These are phyloP conservation scores for Nesogale talazaci DNA, from an alignment of 2,113 vertebrate genomes.

Conservation along the genomic window DNA sequence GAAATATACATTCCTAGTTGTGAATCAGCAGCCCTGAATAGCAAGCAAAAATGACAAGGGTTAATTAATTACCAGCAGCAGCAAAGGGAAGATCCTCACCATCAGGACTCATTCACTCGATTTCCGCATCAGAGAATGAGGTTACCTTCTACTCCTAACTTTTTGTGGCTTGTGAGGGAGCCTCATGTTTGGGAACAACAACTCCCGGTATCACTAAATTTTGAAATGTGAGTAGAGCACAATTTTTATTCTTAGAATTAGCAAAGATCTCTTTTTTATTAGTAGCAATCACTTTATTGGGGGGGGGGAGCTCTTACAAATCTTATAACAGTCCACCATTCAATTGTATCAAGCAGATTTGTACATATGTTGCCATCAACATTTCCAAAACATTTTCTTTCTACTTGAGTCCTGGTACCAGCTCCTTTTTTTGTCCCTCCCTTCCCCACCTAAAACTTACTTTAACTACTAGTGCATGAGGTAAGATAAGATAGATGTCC, in stretches of 20 bases:
- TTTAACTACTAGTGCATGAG: neutral
- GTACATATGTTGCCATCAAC: too few species aligned
- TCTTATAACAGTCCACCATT: too few species aligned
- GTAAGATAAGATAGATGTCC: neutral
- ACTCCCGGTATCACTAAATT: neutral
- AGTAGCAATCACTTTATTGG: too few species aligned
- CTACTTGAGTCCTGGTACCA: too few species aligned
- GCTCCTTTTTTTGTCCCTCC: too few species aligned
- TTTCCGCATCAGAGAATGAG: neutral
- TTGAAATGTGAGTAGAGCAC: neutral
- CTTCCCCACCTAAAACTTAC: too few species aligned
- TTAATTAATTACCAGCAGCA: constrained; percentile 18
- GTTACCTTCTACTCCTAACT: neutral
- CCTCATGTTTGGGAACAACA: neutral
- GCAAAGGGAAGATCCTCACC: neutral
- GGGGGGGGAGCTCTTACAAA: too few species aligned
- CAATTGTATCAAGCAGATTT: too few species aligned
- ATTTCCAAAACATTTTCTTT: too few species aligned
- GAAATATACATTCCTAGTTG: neutral
- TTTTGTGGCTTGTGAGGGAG: neutral
- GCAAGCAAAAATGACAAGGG: neutral
- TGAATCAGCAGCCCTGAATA: neutral
- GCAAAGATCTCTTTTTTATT: neutral
- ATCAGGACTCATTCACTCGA: neutral
- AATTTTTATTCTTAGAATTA: constrained; percentile 28